Evolutionary conservation across 2,797 vertebrate genomes (phyloP).

Genomic region (Gambusia yucatana): DNA sequence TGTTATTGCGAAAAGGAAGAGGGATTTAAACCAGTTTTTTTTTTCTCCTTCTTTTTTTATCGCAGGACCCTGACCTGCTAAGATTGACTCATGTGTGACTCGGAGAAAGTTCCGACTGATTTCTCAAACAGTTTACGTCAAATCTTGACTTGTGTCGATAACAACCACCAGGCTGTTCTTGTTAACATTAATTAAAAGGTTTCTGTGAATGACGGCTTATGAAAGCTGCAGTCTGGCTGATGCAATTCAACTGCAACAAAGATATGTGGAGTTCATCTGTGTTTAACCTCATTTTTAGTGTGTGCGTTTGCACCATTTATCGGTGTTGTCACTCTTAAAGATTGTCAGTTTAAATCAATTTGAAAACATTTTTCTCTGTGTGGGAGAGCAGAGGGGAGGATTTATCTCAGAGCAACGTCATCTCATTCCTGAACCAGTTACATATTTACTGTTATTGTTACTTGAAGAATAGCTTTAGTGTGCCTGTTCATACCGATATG

Average conservation of each 20-base stretch:
- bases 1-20: background rate
- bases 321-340: slow-evolving; percentile 1
- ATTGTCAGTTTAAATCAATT: slow-evolving; percentile 5
- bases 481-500: background rate
- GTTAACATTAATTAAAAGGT: background rate
- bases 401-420: slow-evolving; percentile 5
- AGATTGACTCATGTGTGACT: slow-evolving; percentile 9
- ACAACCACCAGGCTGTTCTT: slow-evolving; percentile 7
- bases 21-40: background rate
- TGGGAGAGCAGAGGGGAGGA: background rate
- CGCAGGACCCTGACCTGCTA: slow-evolving; percentile 4
- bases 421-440: background rate
- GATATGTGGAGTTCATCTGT: slow-evolving; percentile 7
- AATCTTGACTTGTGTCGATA: slow-evolving; percentile 29
- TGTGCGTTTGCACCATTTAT: slow-evolving; percentile 23
- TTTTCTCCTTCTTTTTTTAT: background rate
- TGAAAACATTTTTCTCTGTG: background rate
- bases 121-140: slow-evolving; percentile 32
- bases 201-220: slow-evolving; percentile 4
- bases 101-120: slow-evolving; percentile 26
- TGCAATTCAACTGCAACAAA: slow-evolving; percentile 49
- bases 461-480: background rate
- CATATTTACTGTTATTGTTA: slow-evolving; percentile 1
- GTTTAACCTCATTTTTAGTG: slow-evolving; percentile 8
- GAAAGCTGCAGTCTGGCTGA: slow-evolving; percentile 20